Conservation (phyloP, 2,888 invertebrate species). For the Himalopsyche kuldschensis region DNA sequence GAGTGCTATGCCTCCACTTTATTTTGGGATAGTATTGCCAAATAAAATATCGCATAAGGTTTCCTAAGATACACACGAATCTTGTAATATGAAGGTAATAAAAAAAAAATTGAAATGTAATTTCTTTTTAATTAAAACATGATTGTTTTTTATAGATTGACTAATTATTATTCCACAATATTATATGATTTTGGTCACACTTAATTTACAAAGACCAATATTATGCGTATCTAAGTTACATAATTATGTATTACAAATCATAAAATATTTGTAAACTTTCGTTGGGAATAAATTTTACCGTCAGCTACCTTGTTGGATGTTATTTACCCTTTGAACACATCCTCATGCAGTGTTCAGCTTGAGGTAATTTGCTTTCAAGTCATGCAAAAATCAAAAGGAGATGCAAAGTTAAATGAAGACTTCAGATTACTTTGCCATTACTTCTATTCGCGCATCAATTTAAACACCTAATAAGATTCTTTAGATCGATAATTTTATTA, state of each 20-base stretch:
- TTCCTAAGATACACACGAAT: too few species aligned
- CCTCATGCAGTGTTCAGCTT: too few species aligned
- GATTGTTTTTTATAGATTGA: conserved; percentile 4
- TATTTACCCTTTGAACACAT: too few species aligned
- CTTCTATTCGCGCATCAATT: not conserved
- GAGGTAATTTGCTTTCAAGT: not conserved
- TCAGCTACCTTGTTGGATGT: too few species aligned
- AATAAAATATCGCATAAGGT: too few species aligned
- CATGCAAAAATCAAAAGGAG: not conserved
- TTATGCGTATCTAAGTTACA: not conserved
- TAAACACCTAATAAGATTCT: not conserved
- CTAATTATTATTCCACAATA: not conserved
- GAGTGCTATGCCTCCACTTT: too few species aligned
- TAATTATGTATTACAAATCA: not conserved
- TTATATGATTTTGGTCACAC: not conserved
- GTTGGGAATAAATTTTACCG: not conserved
- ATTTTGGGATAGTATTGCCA: too few species aligned
- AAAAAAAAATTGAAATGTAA: not conserved
- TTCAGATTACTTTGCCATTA: not conserved
- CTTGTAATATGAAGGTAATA: too few species aligned
- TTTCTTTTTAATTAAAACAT: not conserved
- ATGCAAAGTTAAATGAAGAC: not conserved
- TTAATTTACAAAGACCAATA: not conserved
- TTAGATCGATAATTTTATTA: not conserved
- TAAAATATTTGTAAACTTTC: not conserved